Conservation (phyloP, 2,888 invertebrate genomes). For the Lasius fuliginosus region DNA sequence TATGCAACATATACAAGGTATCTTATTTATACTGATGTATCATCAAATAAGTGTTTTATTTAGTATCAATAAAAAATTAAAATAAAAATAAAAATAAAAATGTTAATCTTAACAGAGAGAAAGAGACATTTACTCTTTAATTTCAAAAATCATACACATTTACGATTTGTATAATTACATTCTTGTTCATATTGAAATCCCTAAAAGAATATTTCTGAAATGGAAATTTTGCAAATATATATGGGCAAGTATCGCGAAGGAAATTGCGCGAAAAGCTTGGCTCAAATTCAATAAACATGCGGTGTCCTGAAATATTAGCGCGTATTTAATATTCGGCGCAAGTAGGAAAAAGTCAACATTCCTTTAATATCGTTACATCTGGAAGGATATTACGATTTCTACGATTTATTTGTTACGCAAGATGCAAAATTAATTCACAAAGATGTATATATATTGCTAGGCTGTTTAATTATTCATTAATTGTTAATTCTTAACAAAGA, state of each 20-base stretch:
- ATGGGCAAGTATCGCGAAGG: slow-evolving; percentile 8
- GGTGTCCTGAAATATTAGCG: slow-evolving; percentile 32
- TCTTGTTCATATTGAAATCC: not conserved
- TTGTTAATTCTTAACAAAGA: not conserved
- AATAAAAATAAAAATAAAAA: not conserved
- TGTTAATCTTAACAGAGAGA: not conserved
- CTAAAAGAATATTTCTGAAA: slow-evolving; percentile 1
- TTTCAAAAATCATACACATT: not conserved
- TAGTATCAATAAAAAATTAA: not conserved
- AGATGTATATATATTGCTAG: not conserved
- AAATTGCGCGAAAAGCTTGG: slow-evolving; percentile 27
- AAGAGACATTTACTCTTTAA: not conserved
- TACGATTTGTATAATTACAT: slow-evolving; percentile 4
- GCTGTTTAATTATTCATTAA: slow-evolving; percentile 7
- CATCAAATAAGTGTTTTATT: not conserved
- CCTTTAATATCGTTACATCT: slow-evolving; percentile 27
- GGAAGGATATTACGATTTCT: slow-evolving; percentile 18
- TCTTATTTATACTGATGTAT: not conserved
- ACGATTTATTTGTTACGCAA: slow-evolving; percentile 14
- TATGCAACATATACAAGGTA: not conserved
- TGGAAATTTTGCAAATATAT: not conserved
- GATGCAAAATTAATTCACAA: slow-evolving; percentile 34
- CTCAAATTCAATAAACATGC: slow-evolving; percentile 40
- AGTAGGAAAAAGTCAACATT: slow-evolving; percentile 31
- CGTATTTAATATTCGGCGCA: slow-evolving; percentile 28